phyloP scores from a whole-genome alignment of 2,888 invertebrate species.

The Shargacucullia verbasci region DNA sequence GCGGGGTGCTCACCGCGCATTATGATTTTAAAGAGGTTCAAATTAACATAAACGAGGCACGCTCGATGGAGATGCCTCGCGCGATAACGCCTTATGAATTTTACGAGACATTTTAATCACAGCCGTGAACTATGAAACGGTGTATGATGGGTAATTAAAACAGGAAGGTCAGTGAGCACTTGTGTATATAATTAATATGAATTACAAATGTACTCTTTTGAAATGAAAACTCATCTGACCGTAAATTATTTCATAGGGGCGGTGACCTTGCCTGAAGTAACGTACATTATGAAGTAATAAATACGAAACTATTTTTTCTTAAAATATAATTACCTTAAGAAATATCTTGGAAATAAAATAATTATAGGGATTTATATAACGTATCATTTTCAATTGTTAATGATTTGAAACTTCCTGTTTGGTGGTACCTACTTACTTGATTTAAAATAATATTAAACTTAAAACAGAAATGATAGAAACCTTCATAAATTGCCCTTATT shows the following conservation, averaged over 20 bases:
- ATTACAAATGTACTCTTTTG: conserved; percentile 83
- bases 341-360: conserved; percentile 43
- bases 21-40: conserved; percentile 82
- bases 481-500: conserved; percentile 31
- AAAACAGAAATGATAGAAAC: conserved; percentile 6
- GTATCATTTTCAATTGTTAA: conserved; percentile 38
- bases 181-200: conserved; percentile 83
- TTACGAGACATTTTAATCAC: conserved; percentile 85
- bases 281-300: conserved; percentile 73
- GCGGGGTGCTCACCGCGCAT: conserved; percentile 77
- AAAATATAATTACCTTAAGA: conserved; percentile 52
- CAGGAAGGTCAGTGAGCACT: conserved; percentile 87
- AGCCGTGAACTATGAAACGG: conserved; percentile 87
- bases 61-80: conserved; percentile 70
- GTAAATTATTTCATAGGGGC: conserved; percentile 86
- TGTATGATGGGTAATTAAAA: conserved; percentile 81
- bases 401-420: conserved; percentile 47
- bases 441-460: conserved; percentile 13
- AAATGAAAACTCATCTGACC: conserved; percentile 83
- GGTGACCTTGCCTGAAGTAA: conserved; percentile 79
- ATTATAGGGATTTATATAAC: conserved; percentile 50
- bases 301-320: conserved; percentile 64
- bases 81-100: conserved; percentile 79
- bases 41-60: conserved; percentile 82
- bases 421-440: conserved; percentile 1